These are phyloP conservation scores for Rosalia funebris DNA, from an alignment of 2,888 invertebrate species.

Conservation along the genomic window DNA sequence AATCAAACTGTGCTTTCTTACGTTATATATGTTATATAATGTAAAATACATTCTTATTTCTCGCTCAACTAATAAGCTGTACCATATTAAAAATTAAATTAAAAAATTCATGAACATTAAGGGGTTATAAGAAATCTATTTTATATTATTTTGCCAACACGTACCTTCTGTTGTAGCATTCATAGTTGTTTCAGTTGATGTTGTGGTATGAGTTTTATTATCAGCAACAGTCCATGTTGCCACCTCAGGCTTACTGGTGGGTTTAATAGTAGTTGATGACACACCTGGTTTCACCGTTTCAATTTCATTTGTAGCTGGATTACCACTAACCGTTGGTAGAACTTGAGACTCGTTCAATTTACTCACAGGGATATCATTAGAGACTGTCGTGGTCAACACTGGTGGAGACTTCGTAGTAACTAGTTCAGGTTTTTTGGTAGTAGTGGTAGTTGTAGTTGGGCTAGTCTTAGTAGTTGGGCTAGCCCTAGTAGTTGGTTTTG, in stretches of 20 bases:
- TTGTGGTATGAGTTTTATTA: slow-evolving; percentile 51
- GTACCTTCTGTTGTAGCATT: slow-evolving; percentile 36
- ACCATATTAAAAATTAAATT: too few relatives aligned
- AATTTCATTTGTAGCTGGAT: slow-evolving; percentile 46
- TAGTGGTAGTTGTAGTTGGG: slow-evolving; percentile 46
- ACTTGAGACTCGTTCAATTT: slow-evolving; percentile 46
- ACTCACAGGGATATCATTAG: slow-evolving; percentile 45
- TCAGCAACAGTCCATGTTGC: slow-evolving; percentile 67
- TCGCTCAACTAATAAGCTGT: too few relatives aligned
- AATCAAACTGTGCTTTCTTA: too few relatives aligned
- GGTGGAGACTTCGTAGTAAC: slow-evolving; percentile 32
- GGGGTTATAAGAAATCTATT: too few relatives aligned
- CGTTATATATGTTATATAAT: too few relatives aligned
- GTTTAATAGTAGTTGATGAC: slow-evolving; percentile 40
- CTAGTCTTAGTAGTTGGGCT: slow-evolving; percentile 11
- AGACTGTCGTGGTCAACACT: slow-evolving; percentile 43
- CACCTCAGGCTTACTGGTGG: slow-evolving; percentile 60
- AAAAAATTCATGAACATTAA: too few relatives aligned
- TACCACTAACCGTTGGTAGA: slow-evolving; percentile 49
- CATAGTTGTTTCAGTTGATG: not conserved
- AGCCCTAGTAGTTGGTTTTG: slow-evolving; percentile 10
- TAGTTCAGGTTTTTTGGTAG: slow-evolving; percentile 33
- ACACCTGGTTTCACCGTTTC: slow-evolving; percentile 46
- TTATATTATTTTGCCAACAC: not conserved
- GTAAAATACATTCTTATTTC: too few relatives aligned